A percentile compares a stretch with the other conserved stretches of the same genome.
phyloP scores from a whole-genome alignment of 2,797 vertebrate genomes.

The Alauda arvensis region DNA sequence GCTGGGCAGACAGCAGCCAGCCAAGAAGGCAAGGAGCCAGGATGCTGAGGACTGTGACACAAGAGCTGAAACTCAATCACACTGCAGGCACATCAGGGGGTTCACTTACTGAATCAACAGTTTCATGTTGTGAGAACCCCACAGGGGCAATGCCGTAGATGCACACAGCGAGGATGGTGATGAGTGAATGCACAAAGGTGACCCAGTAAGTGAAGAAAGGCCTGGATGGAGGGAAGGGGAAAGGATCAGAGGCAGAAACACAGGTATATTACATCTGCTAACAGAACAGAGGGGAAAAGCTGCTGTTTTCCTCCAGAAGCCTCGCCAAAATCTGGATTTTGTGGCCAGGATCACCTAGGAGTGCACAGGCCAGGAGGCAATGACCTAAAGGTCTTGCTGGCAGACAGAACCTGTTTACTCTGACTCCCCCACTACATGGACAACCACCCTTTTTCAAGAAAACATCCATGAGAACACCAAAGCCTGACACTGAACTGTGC shows the following conservation, averaged over 20 bases:
- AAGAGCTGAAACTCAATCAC: neutral
- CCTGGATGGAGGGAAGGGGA: constrained; percentile 65
- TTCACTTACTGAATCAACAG: constrained; percentile 91
- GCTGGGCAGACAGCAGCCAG: neutral
- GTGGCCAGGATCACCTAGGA: neutral
- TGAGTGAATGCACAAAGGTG: constrained; percentile 93
- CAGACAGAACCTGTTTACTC: neutral
- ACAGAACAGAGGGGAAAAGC: neutral
- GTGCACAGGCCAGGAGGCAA: neutral
- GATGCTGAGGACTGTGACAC: neutral
- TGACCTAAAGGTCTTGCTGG: neutral
- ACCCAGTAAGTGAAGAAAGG: constrained; percentile 99
- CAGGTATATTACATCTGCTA: neutral
- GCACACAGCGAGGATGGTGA: constrained; percentile 90
- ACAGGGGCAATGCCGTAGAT: constrained; percentile 94
- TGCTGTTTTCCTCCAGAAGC: neutral
- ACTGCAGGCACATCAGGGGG: neutral
- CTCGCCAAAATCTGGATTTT: neutral
- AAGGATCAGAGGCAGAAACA: neutral
- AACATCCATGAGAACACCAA: neutral
- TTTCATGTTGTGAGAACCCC: constrained; percentile 95
- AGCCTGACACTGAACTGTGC: neutral
- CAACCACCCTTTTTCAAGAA: neutral
- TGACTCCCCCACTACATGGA: neutral
- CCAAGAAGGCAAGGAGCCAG: neutral